A percentile compares a stretch with the other conserved stretches of the same genome.
Evolutionary conservation across 1,140 invertebrate genomes (phyloP).

Genomic region (Chironomus striatipennis): DNA sequence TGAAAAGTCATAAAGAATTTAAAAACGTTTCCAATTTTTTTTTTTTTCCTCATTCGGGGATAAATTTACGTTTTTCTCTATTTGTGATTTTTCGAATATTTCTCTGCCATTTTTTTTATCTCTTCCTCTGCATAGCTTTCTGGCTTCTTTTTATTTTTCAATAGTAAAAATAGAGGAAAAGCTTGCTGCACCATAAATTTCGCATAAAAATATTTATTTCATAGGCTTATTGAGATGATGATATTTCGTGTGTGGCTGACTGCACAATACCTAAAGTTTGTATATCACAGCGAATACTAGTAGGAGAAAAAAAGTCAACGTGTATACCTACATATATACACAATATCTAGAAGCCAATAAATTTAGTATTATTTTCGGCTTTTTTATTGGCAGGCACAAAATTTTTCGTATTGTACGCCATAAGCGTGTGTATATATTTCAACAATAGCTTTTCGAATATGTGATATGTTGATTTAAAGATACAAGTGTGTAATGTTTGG

Average conservation of each 20-base stretch:
- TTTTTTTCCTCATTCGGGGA: too few relatives aligned
- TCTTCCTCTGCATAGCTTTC: too few relatives aligned
- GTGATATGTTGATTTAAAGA: slow-evolving; percentile 28
- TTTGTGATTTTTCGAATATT: too few relatives aligned
- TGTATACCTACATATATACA: not conserved
- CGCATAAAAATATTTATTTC: slow-evolving; percentile 14
- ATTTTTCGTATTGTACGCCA: not conserved
- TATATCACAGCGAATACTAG: not conserved
- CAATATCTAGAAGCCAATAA: slow-evolving; percentile 18
- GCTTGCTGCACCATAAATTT: not conserved
- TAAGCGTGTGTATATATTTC: not conserved
- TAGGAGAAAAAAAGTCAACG: too few relatives aligned
- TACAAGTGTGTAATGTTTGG: slow-evolving; percentile 26
- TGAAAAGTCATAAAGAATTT: too few relatives aligned
- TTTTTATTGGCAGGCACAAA: slow-evolving; percentile 4
- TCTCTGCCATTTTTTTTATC: too few relatives aligned
- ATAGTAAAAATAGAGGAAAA: too few relatives aligned
- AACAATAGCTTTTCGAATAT: slow-evolving; percentile 11
- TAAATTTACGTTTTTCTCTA: too few relatives aligned
- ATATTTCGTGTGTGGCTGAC: not conserved
- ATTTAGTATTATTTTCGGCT: slow-evolving; percentile 18
- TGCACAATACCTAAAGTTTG: not conserved
- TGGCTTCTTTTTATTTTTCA: too few relatives aligned
- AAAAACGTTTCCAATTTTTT: too few relatives aligned
- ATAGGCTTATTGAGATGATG: slow-evolving; percentile 4